Evolutionary conservation across 2,888 invertebrate genomes (phyloP), one percentile per base, ranked within the genome.

Genomic region (Tinea semifulvella): DNA sequence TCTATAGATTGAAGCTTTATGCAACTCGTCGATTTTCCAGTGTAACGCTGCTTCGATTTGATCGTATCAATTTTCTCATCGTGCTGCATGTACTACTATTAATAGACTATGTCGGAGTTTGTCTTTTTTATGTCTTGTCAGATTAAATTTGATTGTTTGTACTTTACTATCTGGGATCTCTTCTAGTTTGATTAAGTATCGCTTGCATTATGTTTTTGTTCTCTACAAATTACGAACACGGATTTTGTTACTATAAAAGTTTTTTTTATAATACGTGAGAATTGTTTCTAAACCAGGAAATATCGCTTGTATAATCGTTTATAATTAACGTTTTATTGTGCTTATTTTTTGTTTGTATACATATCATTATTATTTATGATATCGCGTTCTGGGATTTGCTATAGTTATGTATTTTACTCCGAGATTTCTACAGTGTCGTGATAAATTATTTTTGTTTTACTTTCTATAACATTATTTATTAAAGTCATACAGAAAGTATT

Each of bases 21-120:
- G 40, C 40, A 40, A 40, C 38, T 40, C 10, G 8, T 11, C 40
- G 13, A 40, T 40, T 40, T 40, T 22, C 38, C 38, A n/a, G 31
- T 31, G 38, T 38, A 36, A 36, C 36, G 36, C 27, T n/a, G 27
- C 3, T 36, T 36, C 36, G 36, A 36, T 17, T 17, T 40, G 22
- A 40, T 22, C 40, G 40, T 40, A 22, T 22, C 22, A 13, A 40
- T 40, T 40, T 40, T 40, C 22, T 22, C 22, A 40, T 40, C 22
- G 40, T 22, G 22, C 40, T 2, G 6, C 14, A 22, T 22, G 22
- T 19, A 11, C 22, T 11, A 40, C 22, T 19, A 22, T 17, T 40
- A n/a, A 3, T 4, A 4, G 20, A 11, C 8, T 8, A 3, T 22
- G 8, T 22, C 22, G 22, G 2, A 40, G 22, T 11, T 40, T 40